A percentile compares a stretch with the other conserved stretches of the same genome.
Conservation (phyloP, 1,140 invertebrate genomes). For the Lasaia peninsularis region DNA sequence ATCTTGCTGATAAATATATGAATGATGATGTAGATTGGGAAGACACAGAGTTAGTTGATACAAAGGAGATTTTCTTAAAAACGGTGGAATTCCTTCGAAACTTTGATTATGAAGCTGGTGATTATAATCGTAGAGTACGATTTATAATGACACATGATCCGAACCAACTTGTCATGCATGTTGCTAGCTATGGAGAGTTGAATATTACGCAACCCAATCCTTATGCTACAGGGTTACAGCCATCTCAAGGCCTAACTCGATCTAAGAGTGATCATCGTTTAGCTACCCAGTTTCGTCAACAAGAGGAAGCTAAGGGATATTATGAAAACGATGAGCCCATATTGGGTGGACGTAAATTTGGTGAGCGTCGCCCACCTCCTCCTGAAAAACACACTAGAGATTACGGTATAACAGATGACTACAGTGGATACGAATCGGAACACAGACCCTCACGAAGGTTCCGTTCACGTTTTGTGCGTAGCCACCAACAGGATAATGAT, state of each 20-base stretch:
- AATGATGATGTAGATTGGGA: constrained; percentile 92
- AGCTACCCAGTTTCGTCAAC: constrained; percentile 91
- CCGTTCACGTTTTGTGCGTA: constrained; percentile 84
- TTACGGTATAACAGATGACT: constrained; percentile 78
- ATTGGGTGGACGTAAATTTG: constrained; percentile 84
- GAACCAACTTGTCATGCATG: constrained; percentile 90
- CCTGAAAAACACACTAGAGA: constrained; percentile 72
- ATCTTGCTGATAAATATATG: constrained; percentile 96
- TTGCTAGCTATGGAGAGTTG: constrained; percentile 91
- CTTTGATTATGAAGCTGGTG: constrained; percentile 94
- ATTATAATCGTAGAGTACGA: constrained; percentile 90
- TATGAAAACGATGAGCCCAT: constrained; percentile 79
- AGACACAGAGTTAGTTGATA: constrained; percentile 92
- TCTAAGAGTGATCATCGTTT: constrained; percentile 96
- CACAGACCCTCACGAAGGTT: constrained; percentile 82
- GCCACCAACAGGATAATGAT: constrained; percentile 82
- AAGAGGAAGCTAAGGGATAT: constrained; percentile 84
- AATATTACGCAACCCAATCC: constrained; percentile 83
- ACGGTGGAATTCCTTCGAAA: constrained; percentile 95
- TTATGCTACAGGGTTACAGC: constrained; percentile 79
- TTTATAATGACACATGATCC: constrained; percentile 93
- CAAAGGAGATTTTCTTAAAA: constrained; percentile 95
- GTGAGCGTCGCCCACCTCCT: constrained; percentile 79
- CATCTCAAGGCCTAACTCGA: constrained; percentile 87
- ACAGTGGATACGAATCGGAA: constrained; percentile 81